Conservation (phyloP, 2,113 vertebrate genomes). For the Petrocephalus zakoni region DNA sequence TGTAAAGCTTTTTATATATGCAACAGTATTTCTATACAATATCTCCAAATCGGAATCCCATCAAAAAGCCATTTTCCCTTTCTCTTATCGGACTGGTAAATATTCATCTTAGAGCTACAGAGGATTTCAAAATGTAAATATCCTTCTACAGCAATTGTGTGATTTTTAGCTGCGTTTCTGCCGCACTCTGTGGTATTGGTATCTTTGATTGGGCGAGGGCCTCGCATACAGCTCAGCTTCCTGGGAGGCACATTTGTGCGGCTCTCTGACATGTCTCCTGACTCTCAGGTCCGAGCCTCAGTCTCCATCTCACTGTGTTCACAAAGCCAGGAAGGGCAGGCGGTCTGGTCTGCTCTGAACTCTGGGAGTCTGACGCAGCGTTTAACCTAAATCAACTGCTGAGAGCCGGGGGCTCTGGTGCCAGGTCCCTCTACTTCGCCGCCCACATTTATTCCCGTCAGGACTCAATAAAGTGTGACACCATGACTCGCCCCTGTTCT, state of each 20-base stretch:
- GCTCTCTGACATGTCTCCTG: neutral
- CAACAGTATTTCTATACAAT: neutral
- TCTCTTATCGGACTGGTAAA: neutral
- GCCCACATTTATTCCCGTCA: neutral
- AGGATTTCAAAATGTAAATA: slow-evolving; percentile 4
- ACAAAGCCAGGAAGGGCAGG: neutral
- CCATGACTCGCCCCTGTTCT: neutral
- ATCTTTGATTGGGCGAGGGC: neutral
- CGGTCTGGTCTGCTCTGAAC: neutral
- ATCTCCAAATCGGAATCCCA: neutral
- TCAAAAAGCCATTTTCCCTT: neutral
- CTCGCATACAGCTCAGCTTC: neutral
- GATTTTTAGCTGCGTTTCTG: neutral
- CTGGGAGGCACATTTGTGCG: neutral
- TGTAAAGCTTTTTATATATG: neutral
- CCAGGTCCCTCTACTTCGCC: neutral
- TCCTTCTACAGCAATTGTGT: neutral
- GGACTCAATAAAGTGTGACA: slow-evolving; percentile 8
- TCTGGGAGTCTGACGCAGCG: neutral
- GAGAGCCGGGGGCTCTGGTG: neutral
- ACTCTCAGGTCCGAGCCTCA: neutral
- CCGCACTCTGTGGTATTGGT: neutral
- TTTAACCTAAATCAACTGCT: no score
- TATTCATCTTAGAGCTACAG: neutral
- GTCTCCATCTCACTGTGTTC: neutral